Conservation (phyloP, 2,797 vertebrate species). For the Florisuga fusca region DNA sequence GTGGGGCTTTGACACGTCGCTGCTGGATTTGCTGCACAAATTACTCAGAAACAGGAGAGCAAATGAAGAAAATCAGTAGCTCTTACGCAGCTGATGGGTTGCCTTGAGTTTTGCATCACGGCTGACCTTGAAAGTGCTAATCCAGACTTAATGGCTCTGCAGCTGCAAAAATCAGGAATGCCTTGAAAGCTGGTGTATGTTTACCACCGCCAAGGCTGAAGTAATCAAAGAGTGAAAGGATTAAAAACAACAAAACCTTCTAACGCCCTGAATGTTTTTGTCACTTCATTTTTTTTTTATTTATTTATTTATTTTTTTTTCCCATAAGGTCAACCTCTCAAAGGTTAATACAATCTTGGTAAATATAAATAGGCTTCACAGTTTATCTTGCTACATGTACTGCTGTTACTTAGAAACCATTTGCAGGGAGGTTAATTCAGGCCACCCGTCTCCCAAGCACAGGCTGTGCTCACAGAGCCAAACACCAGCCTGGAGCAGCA, state of each 20-base stretch:
- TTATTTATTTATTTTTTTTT: neutral
- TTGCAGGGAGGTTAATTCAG: slow-evolving; percentile 63
- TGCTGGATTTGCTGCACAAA: neutral
- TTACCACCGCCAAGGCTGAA: slow-evolving; percentile 36
- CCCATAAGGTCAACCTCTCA: slow-evolving; percentile 79
- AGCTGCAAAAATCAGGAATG: slow-evolving; percentile 38
- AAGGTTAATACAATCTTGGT: slow-evolving; percentile 81
- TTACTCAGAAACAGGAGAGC: neutral
- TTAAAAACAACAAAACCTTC: slow-evolving; percentile 53
- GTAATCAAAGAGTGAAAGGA: slow-evolving; percentile 60
- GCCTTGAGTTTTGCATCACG: slow-evolving; percentile 33
- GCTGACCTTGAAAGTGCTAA: slow-evolving; percentile 30
- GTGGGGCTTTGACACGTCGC: fast-evolving
- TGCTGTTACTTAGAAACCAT: slow-evolving; percentile 67
- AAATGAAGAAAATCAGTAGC: neutral
- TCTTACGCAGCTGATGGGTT: neutral
- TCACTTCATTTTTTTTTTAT: neutral
- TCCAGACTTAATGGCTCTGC: neutral
- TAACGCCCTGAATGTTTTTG: slow-evolving; percentile 28
- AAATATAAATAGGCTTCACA: slow-evolving; percentile 73
- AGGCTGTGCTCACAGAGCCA: slow-evolving; percentile 4
- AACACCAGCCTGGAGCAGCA: neutral
- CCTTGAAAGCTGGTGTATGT: neutral
- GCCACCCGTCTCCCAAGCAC: slow-evolving; percentile 32
- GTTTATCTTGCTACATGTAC: slow-evolving; percentile 22